Conservation (phyloP, 2,797 vertebrate species). For the Selene dorsalis region DNA sequence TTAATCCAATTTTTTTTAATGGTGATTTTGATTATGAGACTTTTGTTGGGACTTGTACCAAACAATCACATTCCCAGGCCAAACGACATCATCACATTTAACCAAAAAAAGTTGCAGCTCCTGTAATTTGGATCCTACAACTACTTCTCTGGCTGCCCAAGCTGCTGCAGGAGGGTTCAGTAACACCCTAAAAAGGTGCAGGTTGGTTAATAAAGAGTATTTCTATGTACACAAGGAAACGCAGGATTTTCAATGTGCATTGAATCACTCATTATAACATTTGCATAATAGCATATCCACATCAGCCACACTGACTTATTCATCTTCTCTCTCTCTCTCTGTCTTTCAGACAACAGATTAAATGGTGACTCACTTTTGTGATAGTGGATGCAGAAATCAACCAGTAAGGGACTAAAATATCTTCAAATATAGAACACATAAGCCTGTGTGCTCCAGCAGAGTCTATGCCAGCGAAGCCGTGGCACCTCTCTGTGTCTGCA, state of each 20-base stretch:
- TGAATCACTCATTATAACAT: constrained; percentile 22
- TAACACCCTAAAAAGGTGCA: neutral
- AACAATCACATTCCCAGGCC: too few relatives aligned
- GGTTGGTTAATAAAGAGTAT: neutral
- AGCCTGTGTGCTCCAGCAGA: neutral
- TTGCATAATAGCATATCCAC: constrained; percentile 13
- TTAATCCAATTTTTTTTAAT: too few relatives aligned
- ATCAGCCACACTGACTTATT: constrained; percentile 24
- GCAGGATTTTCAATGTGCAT: neutral
- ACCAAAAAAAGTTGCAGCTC: too few relatives aligned
- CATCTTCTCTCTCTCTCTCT: constrained; percentile 5
- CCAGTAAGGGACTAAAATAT: neutral
- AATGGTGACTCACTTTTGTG: constrained; percentile 13
- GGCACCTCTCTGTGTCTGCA: constrained; percentile 14
- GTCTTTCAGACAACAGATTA: constrained; percentile 27
- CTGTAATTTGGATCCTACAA: too few relatives aligned
- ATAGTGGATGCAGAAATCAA: constrained; percentile 4
- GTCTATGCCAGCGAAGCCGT: neutral
- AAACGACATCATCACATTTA: too few relatives aligned
- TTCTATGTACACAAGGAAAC: constrained; percentile 6
- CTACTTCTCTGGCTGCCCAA: neutral
- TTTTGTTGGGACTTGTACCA: too few relatives aligned
- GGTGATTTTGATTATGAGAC: too few relatives aligned
- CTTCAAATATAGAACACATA: neutral
- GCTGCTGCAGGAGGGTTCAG: neutral